phyloP scores from a whole-genome alignment of 2,797 vertebrate species.

The Anas bernieri region DNA sequence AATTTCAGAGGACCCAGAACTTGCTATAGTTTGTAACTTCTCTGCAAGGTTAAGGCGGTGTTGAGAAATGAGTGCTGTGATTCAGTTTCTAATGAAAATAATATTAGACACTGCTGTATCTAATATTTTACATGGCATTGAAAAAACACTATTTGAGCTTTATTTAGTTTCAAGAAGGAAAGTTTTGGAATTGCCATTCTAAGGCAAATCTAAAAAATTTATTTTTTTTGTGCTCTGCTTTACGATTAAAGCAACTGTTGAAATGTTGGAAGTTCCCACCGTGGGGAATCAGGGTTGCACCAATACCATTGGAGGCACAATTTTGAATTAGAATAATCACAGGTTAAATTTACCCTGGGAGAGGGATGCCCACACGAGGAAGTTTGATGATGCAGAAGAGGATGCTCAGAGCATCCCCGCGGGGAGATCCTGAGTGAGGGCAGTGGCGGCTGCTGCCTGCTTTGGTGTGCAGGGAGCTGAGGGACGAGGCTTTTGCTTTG shows the following conservation, averaged over 20 bases:
- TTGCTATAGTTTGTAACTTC: not conserved
- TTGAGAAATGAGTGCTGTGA: not conserved
- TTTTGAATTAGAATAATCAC: not conserved
- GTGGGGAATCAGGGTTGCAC: not conserved
- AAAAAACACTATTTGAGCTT: not conserved
- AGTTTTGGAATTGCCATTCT: not conserved
- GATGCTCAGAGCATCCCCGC: not conserved
- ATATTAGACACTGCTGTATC: not conserved
- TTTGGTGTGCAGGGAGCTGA: too few species aligned
- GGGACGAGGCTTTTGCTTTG: accelerated
- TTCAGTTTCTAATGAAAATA: not conserved
- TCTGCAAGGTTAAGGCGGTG: not conserved
- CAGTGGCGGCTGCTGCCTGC: not conserved
- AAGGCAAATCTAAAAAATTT: not conserved
- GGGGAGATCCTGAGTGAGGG: too few species aligned
- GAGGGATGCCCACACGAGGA: not conserved
- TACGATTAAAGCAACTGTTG: not conserved
- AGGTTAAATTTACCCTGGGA: accelerated
- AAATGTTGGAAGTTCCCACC: not conserved
- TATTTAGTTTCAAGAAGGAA: not conserved
- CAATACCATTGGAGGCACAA: not conserved
- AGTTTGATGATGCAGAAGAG: too few species aligned
- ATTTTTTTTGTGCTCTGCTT: not conserved
- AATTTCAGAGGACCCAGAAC: not conserved
- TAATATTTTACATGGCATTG: not conserved